Percentiles rank a stretch among this genome's conserved stretches.
Evolutionary conservation across 2,113 vertebrate genomes (phyloP).

Genomic region (Tragelaphus imberbis): DNA sequence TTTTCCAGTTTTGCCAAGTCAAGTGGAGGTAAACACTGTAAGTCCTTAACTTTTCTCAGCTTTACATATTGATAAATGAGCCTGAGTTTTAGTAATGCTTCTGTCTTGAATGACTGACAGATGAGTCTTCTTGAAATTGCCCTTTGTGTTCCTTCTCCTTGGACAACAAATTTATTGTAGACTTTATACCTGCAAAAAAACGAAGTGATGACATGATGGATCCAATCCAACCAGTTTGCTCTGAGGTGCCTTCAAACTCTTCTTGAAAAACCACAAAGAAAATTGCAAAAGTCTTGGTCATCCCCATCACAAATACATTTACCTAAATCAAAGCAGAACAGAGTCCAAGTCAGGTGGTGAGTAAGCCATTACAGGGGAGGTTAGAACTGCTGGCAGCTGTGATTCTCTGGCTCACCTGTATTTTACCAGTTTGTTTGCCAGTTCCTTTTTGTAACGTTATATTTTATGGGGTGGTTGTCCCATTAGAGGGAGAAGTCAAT

Average conservation of each 20-base stretch:
- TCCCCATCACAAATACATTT: constrained; percentile 91
- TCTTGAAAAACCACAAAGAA: constrained; percentile 95
- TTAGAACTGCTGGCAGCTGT: background rate
- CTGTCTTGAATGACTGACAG: background rate
- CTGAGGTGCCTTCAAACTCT: constrained; percentile 88
- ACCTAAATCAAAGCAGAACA: constrained; percentile 80
- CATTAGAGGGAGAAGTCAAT: background rate
- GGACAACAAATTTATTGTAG: background rate
- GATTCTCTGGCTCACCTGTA: background rate
- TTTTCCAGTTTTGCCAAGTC: background rate
- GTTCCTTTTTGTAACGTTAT: background rate
- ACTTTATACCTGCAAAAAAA: constrained; percentile 86
- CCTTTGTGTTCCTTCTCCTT: background rate
- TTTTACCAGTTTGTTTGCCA: background rate
- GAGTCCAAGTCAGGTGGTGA: background rate
- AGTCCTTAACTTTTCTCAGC: background rate
- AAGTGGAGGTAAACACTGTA: background rate
- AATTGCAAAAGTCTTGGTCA: constrained; percentile 91
- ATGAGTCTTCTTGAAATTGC: background rate
- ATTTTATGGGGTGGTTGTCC: background rate
- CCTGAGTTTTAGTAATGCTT: background rate
- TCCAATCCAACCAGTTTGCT: constrained; percentile 93
- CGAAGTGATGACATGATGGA: constrained; percentile 93
- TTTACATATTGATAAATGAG: background rate
- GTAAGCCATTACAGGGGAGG: background rate